Evolutionary conservation across 1,140 invertebrate species (phyloP).

Genomic region (Tyrophagus putrescentiae): DNA sequence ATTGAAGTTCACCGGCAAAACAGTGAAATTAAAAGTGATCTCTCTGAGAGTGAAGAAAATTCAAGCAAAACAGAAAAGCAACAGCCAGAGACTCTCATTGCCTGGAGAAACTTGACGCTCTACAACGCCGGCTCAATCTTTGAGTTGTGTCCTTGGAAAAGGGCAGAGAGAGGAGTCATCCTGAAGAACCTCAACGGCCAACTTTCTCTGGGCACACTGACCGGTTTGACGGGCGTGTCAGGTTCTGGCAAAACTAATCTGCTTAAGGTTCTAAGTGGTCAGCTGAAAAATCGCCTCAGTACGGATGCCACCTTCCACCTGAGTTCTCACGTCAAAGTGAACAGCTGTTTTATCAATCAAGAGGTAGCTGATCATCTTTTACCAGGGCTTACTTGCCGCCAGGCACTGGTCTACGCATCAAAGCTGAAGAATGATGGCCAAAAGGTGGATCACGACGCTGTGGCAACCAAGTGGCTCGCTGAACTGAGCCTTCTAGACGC

Average conservation of each 20-base stretch:
- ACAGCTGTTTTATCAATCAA: not conserved
- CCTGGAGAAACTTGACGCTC: slow-evolving; percentile 4
- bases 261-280: not conserved
- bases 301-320: not conserved
- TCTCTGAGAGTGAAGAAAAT: no score
- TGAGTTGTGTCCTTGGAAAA: not conserved
- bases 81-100: not conserved
- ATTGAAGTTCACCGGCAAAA: no score
- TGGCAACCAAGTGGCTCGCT: not conserved
- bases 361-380: not conserved
- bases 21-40: no score
- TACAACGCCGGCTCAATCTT: not conserved
- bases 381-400: not conserved
- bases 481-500: not conserved
- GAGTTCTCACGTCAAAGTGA: not conserved
- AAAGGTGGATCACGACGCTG: not conserved
- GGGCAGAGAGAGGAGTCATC: no score
- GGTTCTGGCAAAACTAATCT: slow-evolving; percentile 9
- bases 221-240: slow-evolving; percentile 6
- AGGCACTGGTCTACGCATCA: no score
- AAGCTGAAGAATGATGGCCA: not conserved
- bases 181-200: slow-evolving; percentile 8
- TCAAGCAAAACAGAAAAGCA: no score
- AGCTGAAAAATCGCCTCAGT: not conserved
- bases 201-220: not conserved